Base-by-base conservation (phyloP, 2,113 vertebrate genomes). In the Colaptes auratus region DNA sequence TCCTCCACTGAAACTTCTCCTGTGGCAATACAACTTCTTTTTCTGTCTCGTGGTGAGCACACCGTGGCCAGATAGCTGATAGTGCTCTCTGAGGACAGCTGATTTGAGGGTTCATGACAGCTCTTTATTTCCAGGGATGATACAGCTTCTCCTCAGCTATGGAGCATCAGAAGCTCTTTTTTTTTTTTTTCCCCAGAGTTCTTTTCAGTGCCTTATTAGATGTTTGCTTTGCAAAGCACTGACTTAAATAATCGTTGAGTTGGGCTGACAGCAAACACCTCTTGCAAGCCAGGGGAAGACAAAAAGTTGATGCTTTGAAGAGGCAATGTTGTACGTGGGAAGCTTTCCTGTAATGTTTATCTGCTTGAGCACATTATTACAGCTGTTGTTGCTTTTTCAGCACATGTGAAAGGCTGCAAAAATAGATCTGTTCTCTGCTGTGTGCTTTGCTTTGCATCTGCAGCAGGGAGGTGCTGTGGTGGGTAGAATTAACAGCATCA, bases 301-400 rank as follows among this genome's bases (percentile, higher is more conserved):
- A 63, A 77, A 92, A 86, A 52, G 50, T 2, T 24, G 35, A 11
- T 4, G 72, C 56, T 95, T 59, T 46, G 11, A 64, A 83, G 69
- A 12, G 59, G 20, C 1, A 0, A 23, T 21, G 25, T 8, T 39
- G 42, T 63, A 86, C 0, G 1, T 64, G 33, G 70, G 73, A 83
- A 87, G 78, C 20, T 83, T 63, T 83, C 63, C 63, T 69, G 67
- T 70, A 35, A 53, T n/a, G 64, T 93, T 94, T 93, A 60, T 83
- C 89, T 92, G 76, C 82, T 66, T 2, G 30, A 80, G 67, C 7
- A 3, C 52, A 0, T 83, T 82, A 14, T 75, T 92, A 61, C 59
- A 88, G 86, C 88, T 76, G 64, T n/a, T 81, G 59, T 17, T 72
- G 86, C 72, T 69, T 77, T 77, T n/a, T 44, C 76, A 64, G 76